phyloP scores from a whole-genome alignment of 64 coral and sea anemone species.

The Montipora capricornis region DNA sequence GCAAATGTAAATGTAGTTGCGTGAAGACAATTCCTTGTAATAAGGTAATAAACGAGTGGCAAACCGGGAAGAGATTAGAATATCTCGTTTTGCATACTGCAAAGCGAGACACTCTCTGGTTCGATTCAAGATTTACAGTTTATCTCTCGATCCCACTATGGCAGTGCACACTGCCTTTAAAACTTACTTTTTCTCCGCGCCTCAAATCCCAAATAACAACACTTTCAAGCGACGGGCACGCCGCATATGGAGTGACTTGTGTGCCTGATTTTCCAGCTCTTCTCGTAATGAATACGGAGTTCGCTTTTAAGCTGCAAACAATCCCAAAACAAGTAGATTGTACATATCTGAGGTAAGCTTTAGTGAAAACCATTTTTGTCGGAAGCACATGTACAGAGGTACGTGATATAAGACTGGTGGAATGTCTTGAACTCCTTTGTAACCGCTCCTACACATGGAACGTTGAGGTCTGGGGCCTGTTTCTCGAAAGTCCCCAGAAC shows the following conservation, averaged over 20 bases:
- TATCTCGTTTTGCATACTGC: too few relatives aligned
- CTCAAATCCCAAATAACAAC: slow-evolving; percentile 82
- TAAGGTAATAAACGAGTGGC: too few relatives aligned
- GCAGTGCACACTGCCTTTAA: too few relatives aligned
- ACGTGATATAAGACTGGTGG: too few relatives aligned
- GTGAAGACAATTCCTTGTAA: too few relatives aligned
- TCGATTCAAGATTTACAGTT: too few relatives aligned
- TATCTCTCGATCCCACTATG: too few relatives aligned
- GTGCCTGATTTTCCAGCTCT: not conserved
- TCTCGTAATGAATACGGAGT: slow-evolving; percentile 48
- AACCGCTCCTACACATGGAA: not conserved
- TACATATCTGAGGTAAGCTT: slow-evolving; percentile 82
- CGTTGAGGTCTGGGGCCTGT: not conserved
- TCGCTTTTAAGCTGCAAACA: slow-evolving; percentile 66
- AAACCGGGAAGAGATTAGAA: too few relatives aligned
- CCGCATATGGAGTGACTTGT: slow-evolving; percentile 21
- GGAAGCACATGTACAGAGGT: not conserved
- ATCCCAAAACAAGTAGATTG: slow-evolving; percentile 63
- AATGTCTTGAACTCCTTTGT: not conserved
- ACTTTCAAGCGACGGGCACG: slow-evolving; percentile 65
- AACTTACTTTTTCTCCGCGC: slow-evolving; percentile 65
- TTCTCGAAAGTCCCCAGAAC: not conserved
- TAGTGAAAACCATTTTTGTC: slow-evolving; percentile 76
- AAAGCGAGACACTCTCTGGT: too few relatives aligned
- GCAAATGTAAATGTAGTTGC: too few relatives aligned